Conservation (phyloP, 2,113 vertebrate species). For the Chlorocebus sabaeus region DNA sequence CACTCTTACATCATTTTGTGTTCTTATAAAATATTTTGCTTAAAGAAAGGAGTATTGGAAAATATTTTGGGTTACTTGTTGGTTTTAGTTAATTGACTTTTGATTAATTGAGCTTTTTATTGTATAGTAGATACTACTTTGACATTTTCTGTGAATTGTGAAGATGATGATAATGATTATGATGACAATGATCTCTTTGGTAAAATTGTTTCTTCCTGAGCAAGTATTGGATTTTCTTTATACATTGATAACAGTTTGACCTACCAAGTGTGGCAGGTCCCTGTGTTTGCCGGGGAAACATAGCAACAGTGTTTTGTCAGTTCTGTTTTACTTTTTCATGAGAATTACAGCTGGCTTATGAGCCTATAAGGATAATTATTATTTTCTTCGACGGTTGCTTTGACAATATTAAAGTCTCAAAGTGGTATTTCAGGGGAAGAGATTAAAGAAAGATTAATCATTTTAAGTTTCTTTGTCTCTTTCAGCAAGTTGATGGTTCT, state of each 20-base stretch:
- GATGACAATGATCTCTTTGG: neutral
- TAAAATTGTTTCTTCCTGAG: neutral
- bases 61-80: neutral
- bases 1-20: neutral
- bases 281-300: neutral
- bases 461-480: neutral
- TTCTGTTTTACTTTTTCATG: neutral
- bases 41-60: neutral
- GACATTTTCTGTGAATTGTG: neutral
- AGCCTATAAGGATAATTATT: neutral
- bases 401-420: neutral
- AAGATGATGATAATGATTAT: neutral
- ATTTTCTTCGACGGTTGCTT: neutral
- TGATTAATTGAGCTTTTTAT: neutral
- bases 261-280: neutral
- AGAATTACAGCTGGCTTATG: neutral
- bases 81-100: neutral
- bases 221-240: neutral
- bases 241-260: neutral
- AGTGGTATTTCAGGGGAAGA: neutral
- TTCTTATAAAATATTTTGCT: neutral
- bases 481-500: neutral
- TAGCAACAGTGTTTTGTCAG: neutral
- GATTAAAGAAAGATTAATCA: neutral
- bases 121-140: neutral